Base-by-base conservation (phyloP, 1,140 invertebrate genomes). In the Pseudomyrmex pallidus region DNA sequence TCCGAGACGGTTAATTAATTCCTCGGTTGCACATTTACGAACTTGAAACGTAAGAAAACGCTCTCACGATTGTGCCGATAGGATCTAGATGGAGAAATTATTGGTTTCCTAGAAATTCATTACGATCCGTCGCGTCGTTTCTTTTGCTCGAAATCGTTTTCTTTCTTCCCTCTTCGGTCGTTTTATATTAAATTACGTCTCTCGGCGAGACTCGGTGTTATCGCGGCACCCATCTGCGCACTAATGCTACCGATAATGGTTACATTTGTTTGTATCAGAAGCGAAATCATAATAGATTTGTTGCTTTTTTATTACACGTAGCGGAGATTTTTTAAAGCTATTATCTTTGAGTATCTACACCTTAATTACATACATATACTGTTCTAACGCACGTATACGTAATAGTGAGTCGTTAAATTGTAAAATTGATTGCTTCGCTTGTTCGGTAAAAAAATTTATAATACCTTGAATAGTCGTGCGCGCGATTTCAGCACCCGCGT, bases 31-130 rank as follows among this genome's bases (percentile, higher is more conserved):
- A 46, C 76, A 35, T 72, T 80, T 61, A 35, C 66, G 66, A 80
- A 80, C 66, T 80, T 80, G 66, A 72, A 72, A 20, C n/a, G 66
- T 25, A 72, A 80, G 70, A 72, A 72, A 80, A 80, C 70, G 76
- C n/a, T 35, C 54, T 13, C 44, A 10, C 20, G 52, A 35, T 35
- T 35, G 66, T n/a, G 44, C 44, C 35, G 66, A 80, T 80, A 59
- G 54, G 76, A 80, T 80, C 76, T 80, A 70, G 56, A 46, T 59
- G 72, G 76, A 80, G 66, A 80, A 80, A 70, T 80, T 80, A 80
- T 80, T 80, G 35, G 44, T 66, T 72, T 72, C 66, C 66, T 72
- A 78, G 76, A 78, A 78, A 78, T 78, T 78, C 54, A 78, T 78
- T 78, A 70, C 56, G 76, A 78, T 70, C 44, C 44, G 12, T 56